Evolutionary conservation across 2,113 vertebrate species (phyloP).

Genomic region (Canis aureus): DNA sequence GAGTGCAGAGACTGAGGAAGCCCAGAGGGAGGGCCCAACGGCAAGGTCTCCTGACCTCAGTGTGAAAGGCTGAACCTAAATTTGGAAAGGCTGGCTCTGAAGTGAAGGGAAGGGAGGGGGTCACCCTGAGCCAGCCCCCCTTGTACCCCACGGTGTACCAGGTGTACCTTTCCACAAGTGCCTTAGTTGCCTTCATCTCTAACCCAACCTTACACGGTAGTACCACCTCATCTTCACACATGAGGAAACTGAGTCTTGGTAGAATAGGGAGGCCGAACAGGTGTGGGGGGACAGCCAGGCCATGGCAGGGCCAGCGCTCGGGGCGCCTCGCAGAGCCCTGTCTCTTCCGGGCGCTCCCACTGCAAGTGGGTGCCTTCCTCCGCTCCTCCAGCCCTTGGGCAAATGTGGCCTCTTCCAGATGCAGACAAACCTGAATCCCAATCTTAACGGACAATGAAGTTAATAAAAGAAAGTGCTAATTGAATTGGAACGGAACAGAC

Average conservation of each 20-base stretch:
- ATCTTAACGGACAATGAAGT: constrained; percentile 55
- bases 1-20: not conserved
- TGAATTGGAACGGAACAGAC: constrained; percentile 59
- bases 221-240: not conserved
- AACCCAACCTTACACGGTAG: not conserved
- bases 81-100: not conserved
- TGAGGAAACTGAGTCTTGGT: not conserved
- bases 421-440: constrained; percentile 42
- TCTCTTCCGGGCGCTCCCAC: not conserved
- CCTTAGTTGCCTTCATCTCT: not conserved
- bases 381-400: not conserved
- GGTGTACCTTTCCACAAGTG: accelerated
- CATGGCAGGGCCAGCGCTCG: not conserved
- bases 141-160: accelerated
- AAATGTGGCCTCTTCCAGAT: constrained; percentile 63
- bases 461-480: constrained; percentile 54
- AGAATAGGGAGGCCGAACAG: not conserved
- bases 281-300: not conserved
- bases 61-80: not conserved
- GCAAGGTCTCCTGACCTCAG: not conserved
- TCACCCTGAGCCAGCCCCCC: not conserved
- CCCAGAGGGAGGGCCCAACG: not conserved
- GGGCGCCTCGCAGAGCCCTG: not conserved
- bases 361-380: not conserved
- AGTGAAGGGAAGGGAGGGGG: not conserved